Base-by-base conservation (phyloP, 2,797 vertebrate genomes). In the Gephyroberyx darwinii region DNA sequence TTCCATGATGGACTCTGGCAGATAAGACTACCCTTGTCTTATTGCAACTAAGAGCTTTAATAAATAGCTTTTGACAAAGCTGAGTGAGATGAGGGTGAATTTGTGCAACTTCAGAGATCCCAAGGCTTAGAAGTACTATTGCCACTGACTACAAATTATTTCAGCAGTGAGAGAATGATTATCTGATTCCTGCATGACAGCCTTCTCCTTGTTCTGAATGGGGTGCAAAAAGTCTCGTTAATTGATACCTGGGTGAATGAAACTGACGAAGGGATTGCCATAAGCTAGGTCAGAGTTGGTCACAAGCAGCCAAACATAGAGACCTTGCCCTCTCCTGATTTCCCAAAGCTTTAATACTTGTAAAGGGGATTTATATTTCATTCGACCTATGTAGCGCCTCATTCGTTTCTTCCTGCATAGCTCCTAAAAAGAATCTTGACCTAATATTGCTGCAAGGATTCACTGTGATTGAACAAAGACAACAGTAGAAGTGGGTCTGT, bases 401-500 rank as follows among this genome's bases (percentile, higher is more conserved):
- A 13, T 4, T 16, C 30, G 61, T 35, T 33, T 51, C 14, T 48
- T 63, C 35, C 17, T 26, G 16, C 30, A 14, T 26, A 35, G 31
- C 31, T 35, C n/a, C 54, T 17, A n/a, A 41, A 76, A 73, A 43
- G 58, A 86, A 72, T 55, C 60, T 55, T 74, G 75, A 76, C 35
- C 62, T 67, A 56, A 74, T 79, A 82, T 85, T 53, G 83, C 86
- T 85, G 70, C 58, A 52, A 88, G 85, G 82, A 80, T 74, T 70
- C 71, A 69, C 70, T 74, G 77, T 82, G 78, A 75, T 81, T 84
- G 84, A 82, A 73, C 77, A 74, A 84, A 91, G 84, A 33, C 66
- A 71, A 50, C 78, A 67, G 65, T 63, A 77, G 69, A 74, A 83
- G 71, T 75, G 75, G 71, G 68, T 82, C 74, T 88, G 79, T 78